A percentile compares a stretch with the other conserved stretches of the same genome.
phyloP scores from a whole-genome alignment of 2,888 invertebrate genomes.

The Dendrolimus pini region DNA sequence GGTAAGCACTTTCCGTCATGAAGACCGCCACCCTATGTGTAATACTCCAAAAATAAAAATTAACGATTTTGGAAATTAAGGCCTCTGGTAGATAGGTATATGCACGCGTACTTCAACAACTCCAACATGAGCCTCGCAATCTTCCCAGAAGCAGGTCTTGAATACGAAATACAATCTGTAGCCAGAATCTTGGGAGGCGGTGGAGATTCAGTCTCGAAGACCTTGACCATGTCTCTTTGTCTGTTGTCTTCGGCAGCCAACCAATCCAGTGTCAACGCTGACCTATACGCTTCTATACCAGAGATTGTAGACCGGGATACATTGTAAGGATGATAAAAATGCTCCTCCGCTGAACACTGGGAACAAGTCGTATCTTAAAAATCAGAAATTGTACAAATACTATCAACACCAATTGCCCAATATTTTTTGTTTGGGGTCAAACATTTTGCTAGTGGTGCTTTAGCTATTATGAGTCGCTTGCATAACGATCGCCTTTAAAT shows the following conservation, averaged over 20 bases:
- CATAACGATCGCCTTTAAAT: too few relatives aligned
- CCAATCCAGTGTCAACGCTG: conserved; percentile 57
- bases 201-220: conserved; percentile 41
- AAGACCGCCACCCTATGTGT: too few relatives aligned
- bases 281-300: conserved; percentile 49
- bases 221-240: conserved; percentile 46
- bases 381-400: too few relatives aligned
- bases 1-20: too few relatives aligned
- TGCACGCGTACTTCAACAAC: conserved; percentile 36
- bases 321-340: conserved; percentile 36
- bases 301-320: conserved; percentile 33
- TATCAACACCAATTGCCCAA: too few relatives aligned
- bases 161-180: conserved; percentile 46
- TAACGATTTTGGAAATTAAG: too few relatives aligned
- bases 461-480: too few relatives aligned
- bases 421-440: too few relatives aligned
- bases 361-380: not conserved
- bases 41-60: too few relatives aligned
- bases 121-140: conserved; percentile 55
- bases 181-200: conserved; percentile 28
- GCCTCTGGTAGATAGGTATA: too few relatives aligned
- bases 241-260: conserved; percentile 48
- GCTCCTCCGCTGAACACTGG: conserved; percentile 34
- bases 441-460: too few relatives aligned
- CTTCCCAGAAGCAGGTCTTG: conserved; percentile 48